Evolutionary conservation across 2,797 vertebrate genomes (phyloP).

Genomic region (Esox lucius): DNA sequence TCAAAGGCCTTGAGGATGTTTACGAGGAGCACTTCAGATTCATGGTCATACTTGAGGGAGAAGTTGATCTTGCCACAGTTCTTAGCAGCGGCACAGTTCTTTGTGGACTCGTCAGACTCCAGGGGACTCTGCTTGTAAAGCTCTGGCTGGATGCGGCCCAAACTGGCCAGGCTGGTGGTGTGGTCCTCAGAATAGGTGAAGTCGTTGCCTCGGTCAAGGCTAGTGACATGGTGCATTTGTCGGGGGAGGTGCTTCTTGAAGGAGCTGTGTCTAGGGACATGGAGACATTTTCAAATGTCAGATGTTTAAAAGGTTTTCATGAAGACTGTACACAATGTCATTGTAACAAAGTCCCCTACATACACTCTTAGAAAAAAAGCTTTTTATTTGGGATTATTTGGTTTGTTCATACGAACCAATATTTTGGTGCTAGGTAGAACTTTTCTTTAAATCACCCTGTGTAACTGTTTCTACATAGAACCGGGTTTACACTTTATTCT

Average conservation of each 20-base stretch:
- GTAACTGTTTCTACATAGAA: too few relatives aligned
- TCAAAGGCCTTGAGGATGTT: slow-evolving; percentile 83
- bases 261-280: slow-evolving; percentile 77
- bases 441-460: too few relatives aligned
- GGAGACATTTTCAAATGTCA: slow-evolving; percentile 6
- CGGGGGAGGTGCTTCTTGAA: slow-evolving; percentile 84
- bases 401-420: too few relatives aligned
- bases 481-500: too few relatives aligned
- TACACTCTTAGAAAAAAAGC: too few relatives aligned
- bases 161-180: slow-evolving; percentile 76
- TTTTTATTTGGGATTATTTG: too few relatives aligned
- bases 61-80: slow-evolving; percentile 86
- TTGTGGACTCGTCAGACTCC: slow-evolving; percentile 76
- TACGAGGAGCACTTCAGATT: slow-evolving; percentile 80
- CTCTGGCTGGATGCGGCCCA: slow-evolving; percentile 84
- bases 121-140: slow-evolving; percentile 82
- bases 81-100: slow-evolving; percentile 67
- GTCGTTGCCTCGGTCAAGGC: slow-evolving; percentile 80
- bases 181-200: slow-evolving; percentile 71
- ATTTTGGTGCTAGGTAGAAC: too few relatives aligned
- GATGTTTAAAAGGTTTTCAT: slow-evolving; percentile 20
- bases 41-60: slow-evolving; percentile 82
- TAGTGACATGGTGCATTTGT: slow-evolving; percentile 84
- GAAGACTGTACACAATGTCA: slow-evolving; percentile 16
- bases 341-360: too few relatives aligned